A percentile compares a stretch with the other conserved stretches of the same genome.
phyloP scores from a whole-genome alignment of 2,113 vertebrate genomes.

The Peucedramus taeniatus region DNA sequence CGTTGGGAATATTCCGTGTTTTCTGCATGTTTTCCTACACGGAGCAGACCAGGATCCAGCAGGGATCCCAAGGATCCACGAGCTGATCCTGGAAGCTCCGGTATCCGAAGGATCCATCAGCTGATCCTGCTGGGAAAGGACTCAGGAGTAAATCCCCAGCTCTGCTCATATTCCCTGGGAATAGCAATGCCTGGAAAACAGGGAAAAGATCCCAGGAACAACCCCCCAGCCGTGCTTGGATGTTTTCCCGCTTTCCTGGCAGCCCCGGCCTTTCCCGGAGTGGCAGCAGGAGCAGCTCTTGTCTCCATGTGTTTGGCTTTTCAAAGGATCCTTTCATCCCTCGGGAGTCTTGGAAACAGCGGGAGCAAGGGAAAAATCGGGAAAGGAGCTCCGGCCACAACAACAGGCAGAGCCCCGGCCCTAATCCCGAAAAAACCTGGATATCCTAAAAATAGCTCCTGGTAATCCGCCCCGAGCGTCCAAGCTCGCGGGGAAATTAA shows the following conservation, averaged over 20 bases:
- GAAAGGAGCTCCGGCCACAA: background rate
- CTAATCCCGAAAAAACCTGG: background rate
- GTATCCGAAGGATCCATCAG: background rate
- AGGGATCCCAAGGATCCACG: accelerated
- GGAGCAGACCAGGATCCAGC: background rate
- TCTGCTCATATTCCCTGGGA: background rate
- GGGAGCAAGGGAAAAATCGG: background rate
- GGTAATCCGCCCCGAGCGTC: accelerated
- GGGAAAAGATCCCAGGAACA: background rate
- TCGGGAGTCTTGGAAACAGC: constrained; percentile 47
- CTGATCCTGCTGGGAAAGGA: background rate
- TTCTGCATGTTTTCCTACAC: background rate
- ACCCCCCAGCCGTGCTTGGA: background rate
- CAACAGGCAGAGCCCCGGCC: background rate
- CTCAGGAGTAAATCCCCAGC: background rate
- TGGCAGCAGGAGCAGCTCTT: constrained; percentile 8
- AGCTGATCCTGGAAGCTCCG: background rate
- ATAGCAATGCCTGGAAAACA: background rate
- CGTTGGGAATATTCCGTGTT: accelerated
- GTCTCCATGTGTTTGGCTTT: background rate
- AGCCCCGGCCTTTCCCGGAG: background rate
- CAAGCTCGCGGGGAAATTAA: background rate
- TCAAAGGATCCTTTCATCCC: constrained; percentile 50
- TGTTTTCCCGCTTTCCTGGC: background rate
- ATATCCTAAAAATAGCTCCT: background rate